phyloP scores from a whole-genome alignment of 1,140 invertebrate genomes.

The Drosophila pandora region DNA sequence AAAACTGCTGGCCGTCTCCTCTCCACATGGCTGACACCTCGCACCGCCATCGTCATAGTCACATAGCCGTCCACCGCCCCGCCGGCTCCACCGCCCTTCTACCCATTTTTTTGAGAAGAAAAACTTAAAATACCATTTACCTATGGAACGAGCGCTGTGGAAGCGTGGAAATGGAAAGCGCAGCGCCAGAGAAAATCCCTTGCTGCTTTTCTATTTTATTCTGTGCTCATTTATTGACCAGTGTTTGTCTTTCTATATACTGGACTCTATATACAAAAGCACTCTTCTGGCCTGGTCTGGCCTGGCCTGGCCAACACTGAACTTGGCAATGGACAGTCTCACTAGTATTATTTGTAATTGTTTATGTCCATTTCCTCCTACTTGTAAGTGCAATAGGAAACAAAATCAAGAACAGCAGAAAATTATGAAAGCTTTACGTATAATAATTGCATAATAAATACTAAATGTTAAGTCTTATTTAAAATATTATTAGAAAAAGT shows the following conservation, averaged over 20 bases:
- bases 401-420: not conserved
- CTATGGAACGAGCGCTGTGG: slow-evolving; percentile 46
- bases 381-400: slow-evolving; percentile 21
- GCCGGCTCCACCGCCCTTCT: slow-evolving; percentile 14
- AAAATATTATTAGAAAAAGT: not conserved
- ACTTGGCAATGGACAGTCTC: slow-evolving; percentile 47
- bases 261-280: slow-evolving; percentile 13
- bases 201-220: slow-evolving; percentile 35
- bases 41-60: slow-evolving; percentile 19
- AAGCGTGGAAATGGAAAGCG: slow-evolving; percentile 60
- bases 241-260: slow-evolving; percentile 46
- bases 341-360: slow-evolving; percentile 38
- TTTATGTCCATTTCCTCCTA: slow-evolving; percentile 31
- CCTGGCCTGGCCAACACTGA: slow-evolving; percentile 30
- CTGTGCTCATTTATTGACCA: slow-evolving; percentile 46
- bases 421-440: slow-evolving; percentile 10
- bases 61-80: slow-evolving; percentile 1
- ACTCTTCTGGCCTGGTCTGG: slow-evolving; percentile 12
- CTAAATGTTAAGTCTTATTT: not conserved
- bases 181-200: slow-evolving; percentile 35
- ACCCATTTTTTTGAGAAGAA: slow-evolving; percentile 36
- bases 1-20: slow-evolving; percentile 52
- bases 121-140: slow-evolving; percentile 52
- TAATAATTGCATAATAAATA: slow-evolving; percentile 1
- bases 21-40: slow-evolving; percentile 40